Base-by-base conservation (phyloP, 1,140 invertebrate genomes). In the Andrena cerasifolii region DNA sequence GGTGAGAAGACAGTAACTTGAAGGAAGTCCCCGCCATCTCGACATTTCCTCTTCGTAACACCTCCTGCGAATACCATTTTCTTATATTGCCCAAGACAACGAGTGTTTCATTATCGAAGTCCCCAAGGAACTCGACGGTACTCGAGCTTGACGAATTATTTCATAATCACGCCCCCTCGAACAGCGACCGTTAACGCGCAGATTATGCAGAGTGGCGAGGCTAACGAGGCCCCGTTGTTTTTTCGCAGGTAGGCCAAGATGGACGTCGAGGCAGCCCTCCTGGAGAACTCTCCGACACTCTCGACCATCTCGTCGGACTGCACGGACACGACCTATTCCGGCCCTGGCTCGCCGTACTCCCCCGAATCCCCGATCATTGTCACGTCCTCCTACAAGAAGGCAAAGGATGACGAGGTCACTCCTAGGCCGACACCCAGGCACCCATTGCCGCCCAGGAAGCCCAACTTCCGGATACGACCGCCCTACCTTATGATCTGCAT, bases 401-500 rank as follows among this genome's bases (percentile, higher is more conserved):
- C 86, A 45, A 79, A 80, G 36, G 86, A 87, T 43, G 78, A 88
- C 40, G 86, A 90, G 45, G 72, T 89, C 49, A 88, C 87, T 21
- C 83, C 88, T 12, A 87, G 80, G 70, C 86, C 89, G 1, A 87
- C 77, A 12, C 86, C 87, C n/a, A 86, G 87, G 80, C 73, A 90
- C 54, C 76, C 85, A 40, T 28, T 85, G 61, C 85, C 82, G 54
- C 51, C 78, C 78, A 87, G 86, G 76, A 92, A 92, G 79, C 89
- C 90, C 14, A 91, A 89, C 80, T 90, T 92, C 76, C 87, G 90
- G 70, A 92, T 92, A 90, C 88, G 90, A 89, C 90, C 91, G 84
- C 91, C 91, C 36, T 92, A 92, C 82, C 89, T 92, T 24, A 92
- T 92, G 91, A 92, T 92, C 45, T 92, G 88, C 75, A 90, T 92